These are phyloP conservation scores for Cerastis leucographa DNA, from an alignment of 2,888 invertebrate species.

Conservation along the genomic window DNA sequence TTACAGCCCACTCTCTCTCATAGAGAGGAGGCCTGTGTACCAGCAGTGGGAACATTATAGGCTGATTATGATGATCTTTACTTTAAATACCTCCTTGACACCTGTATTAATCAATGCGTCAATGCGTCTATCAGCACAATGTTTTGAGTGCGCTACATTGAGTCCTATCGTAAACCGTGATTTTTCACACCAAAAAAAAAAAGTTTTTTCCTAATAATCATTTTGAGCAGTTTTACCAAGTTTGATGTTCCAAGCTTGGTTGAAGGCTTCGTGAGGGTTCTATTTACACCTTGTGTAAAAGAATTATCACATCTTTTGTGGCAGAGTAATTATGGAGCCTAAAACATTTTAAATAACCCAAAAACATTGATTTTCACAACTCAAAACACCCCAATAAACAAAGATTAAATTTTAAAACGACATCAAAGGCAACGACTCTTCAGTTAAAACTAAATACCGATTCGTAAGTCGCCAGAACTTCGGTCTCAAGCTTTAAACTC, in stretches of 20 bases:
- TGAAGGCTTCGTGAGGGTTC: background rate
- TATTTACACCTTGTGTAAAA: background rate
- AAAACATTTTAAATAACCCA: background rate
- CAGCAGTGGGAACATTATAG: no score
- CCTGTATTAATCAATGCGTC: no score
- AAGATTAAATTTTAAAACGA: constrained; percentile 20
- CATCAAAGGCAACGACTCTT: constrained; percentile 43
- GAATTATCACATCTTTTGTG: background rate
- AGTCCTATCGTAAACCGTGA: no score
- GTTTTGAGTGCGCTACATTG: no score
- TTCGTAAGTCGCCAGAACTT: constrained; percentile 34
- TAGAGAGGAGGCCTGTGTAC: no score
- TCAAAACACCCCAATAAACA: constrained; percentile 19
- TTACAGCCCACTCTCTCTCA: no score
- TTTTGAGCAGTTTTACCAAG: background rate
- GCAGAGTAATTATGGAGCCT: background rate
- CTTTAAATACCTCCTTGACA: no score
- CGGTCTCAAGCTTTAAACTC: constrained; percentile 4
- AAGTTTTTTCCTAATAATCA: background rate
- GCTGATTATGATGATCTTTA: no score
- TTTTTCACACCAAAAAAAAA: background rate
- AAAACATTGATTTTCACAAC: constrained; percentile 11
- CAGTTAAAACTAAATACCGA: constrained; percentile 39
- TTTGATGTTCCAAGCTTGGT: background rate
- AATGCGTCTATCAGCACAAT: no score